Evolutionary conservation across 2,113 vertebrate genomes (phyloP).

Genomic region (Elaphurus davidianus): DNA sequence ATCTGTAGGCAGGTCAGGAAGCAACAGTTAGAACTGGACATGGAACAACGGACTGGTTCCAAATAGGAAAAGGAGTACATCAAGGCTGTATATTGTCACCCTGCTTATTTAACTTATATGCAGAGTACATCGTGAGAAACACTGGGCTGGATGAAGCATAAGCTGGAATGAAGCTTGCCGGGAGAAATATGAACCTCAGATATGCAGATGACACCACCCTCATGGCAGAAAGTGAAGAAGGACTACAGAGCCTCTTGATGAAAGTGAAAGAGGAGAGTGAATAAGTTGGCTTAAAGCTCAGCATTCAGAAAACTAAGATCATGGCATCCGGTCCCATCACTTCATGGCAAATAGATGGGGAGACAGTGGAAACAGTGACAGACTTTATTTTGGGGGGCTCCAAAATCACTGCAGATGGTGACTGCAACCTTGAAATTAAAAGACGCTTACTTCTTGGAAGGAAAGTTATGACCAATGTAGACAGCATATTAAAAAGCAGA

Average conservation of each 20-base stretch:
- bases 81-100: background rate
- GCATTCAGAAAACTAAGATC: background rate
- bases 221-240: background rate
- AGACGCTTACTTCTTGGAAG: background rate
- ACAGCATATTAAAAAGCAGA: background rate
- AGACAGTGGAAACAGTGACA: background rate
- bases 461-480: background rate
- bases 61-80: background rate
- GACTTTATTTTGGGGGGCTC: background rate
- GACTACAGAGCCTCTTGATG: background rate
- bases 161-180: background rate
- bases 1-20: background rate
- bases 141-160: fast-evolving
- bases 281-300: background rate
- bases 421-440: background rate
- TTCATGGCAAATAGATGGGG: background rate
- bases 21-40: background rate
- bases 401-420: background rate
- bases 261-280: background rate
- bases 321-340: background rate
- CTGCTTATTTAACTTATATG: background rate
- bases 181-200: background rate
- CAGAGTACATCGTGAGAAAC: background rate
- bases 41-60: background rate
- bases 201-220: background rate